Base-by-base conservation (phyloP, 2,888 invertebrate species). In the Andrena bicolor region DNA sequence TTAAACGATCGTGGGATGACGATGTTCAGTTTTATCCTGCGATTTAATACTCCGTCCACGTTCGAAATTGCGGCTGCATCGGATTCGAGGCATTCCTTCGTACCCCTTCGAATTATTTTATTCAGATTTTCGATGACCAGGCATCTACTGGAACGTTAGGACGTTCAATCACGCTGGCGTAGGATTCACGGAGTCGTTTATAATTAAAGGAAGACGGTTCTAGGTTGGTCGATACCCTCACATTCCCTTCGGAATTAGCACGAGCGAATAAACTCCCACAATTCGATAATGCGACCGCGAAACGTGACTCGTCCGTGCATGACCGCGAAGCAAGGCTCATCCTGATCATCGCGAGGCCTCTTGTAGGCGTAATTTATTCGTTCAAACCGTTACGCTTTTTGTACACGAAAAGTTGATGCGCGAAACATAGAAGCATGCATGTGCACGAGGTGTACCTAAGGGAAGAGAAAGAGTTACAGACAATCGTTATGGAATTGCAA, bases 241-340 rank as follows among this genome's bases (percentile, higher is more conserved):
- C 76, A 72, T 82, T 76, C 76, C 66, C 49, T 6, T 51, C 10
- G 72, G 69, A 84, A 82, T 85, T 82, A 78, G 76, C 68, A 76
- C 85, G 72, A 60, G 41, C 72, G 76, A 75, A 80, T 76, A 85
- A 84, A 85, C 76, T 77, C 61, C 56, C n/a, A 75, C 64, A 65
- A 85, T 77, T 78, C 82, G 75, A 84, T 79, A 79, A 77, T 73
- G 65, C 64, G 73, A 74, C 64, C 74, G 72, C 60, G 53, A 74
- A 71, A 82, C 80, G 80, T 76, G 82, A 84, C 72, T 76, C 65
- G 66, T 28, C 51, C 70, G 28, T 71, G 58, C 69, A 26, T 56
- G 56, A 56, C 56, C 56, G 56, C 23, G 23, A 23, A 56, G 20
- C 10, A 4, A 23, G 26, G n/a, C 48, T 41, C 61, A 51, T 68